Evolutionary conservation across 37 sponge, comb jelly and placozoan species (phyloP), one percentile per base, ranked within the genome.

Genomic region (Aplysina aerophoba): DNA sequence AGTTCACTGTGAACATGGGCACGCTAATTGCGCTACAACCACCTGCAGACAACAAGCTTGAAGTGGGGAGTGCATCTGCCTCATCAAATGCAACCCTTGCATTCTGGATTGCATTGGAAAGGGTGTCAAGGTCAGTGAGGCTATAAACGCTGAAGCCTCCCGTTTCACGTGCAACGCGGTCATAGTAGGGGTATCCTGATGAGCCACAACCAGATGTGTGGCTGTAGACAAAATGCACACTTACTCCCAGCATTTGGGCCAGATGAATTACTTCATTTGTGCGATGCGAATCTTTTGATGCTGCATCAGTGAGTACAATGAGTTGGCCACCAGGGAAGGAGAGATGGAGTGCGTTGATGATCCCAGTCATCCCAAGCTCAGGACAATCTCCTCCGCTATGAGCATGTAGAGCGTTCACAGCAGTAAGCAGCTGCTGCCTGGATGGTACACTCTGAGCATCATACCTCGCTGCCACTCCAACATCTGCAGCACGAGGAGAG

Each of bases 281-380:
- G n/a, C 28, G 36, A 41, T 4, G 0, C 25, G 31, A n/a, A 33
- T 82, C 83, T 35, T 59, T 59, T 35, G 83, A 40, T 12, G 83
- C 62, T 33, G 83, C 83, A 82, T 82, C 83, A 22, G 83, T 82
- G 63, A 82, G 83, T 27, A 82, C 66, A 82, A 82, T 82, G 67
- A 82, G 28, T 16, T 64, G 36, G 28, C 65, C 62, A 0, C 27
- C 83, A n/a, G 25, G 65, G 19, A 20, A 34, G 39, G 83, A 61
- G 12, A 82, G 66, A 34, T 65, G 14, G 17, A 82, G 66, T 37
- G 67, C 83, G 63, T 82, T 82, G 56, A 37, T 31, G 44, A 82
- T 82, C n/a, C 83, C 83, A 34, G 67, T 64, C 83, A 82, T 82
- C n/a, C 83, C 83, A 1, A 82, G 83, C 40, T 82, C 83, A 64